Evolutionary conservation across 2,888 invertebrate genomes (phyloP).

Genomic region (Blera fallax): DNA sequence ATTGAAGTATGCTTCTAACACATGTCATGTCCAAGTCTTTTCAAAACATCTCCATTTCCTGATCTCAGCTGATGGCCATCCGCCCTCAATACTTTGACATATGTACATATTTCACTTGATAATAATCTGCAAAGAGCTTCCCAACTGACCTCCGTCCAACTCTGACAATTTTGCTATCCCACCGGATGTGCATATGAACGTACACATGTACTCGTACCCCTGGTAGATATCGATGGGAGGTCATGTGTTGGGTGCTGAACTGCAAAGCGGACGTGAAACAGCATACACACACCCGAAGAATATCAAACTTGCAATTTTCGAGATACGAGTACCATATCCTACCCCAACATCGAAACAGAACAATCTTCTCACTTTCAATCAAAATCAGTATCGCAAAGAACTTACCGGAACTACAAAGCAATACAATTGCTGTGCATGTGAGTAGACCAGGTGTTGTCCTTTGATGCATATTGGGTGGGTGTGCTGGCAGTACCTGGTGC

Average conservation of each 20-base stretch:
- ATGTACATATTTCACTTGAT: not conserved
- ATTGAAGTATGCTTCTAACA: not conserved
- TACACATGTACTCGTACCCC: too few species aligned
- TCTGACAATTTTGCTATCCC: constrained; percentile 22
- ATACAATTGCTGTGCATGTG: constrained; percentile 81
- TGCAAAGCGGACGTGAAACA: not conserved
- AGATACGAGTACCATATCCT: constrained; percentile 3
- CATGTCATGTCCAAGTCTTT: not conserved
- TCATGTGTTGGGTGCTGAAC: not conserved
- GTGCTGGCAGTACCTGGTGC: constrained; percentile 52
- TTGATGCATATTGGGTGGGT: constrained; percentile 63
- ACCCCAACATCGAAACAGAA: not conserved
- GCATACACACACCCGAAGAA: constrained; percentile 10
- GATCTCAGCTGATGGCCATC: too few species aligned
- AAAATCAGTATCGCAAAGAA: constrained; percentile 72
- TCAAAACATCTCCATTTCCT: constrained; percentile 16
- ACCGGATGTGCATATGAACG: constrained; percentile 3
- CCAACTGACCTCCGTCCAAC: constrained; percentile 13
- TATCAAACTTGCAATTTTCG: constrained; percentile 59
- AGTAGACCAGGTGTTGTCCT: constrained; percentile 79
- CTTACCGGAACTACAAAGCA: constrained; percentile 82
- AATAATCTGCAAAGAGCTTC: not conserved
- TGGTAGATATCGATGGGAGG: not conserved
- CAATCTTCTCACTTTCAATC: constrained; percentile 65
- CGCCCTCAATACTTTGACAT: not conserved